Evolutionary conservation across 2,113 vertebrate genomes (phyloP), one percentile per base, ranked within the genome.

Genomic region (Ursus arctos): DNA sequence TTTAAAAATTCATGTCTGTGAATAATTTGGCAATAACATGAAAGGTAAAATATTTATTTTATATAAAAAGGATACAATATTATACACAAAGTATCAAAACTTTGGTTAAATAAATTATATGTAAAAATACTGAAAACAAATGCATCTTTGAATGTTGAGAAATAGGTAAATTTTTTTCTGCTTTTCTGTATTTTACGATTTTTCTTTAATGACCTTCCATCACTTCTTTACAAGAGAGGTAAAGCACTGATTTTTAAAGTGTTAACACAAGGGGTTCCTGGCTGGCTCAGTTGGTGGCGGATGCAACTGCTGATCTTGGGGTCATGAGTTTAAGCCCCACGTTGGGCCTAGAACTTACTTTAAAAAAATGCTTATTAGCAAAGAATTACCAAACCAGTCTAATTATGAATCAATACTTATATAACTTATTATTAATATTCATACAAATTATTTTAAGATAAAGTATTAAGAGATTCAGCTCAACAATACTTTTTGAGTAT

Each of bases 381-480:
- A 72, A 93, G 49, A 67, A 36, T 88, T 10, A 91, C 69, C 49
- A 95, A 55, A 19, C n/a, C 55, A 72, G 13, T 94, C 26, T 77
- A 90, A 83, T 80, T 86, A 90, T 55, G 36, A 85, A 59, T 72
- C 89, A 80, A 69, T 36, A 76, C 55, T 57, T 33, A 85, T 31
- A 47, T n/a, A 88, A 63, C 69, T 88, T 59, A 84, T 95, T 92
- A 43, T 53, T 89, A 65, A 76, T 36, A 81, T 57, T 71, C 28
- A 85, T 43, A 49, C n/a, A 88, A 61, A 84, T 88, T 67, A 87
- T 95, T 92, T 82, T 92, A 79, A 94, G 55, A 31, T 33, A 77
- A 28, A 49, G 33, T 51, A n/a, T 80, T 90, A 80, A 82, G n/a
- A 4, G 24, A 43, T 83, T 95, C 40, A 36, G 16, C 36, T 91